Base-by-base conservation (phyloP, 2,113 vertebrate species). In the Pseudopodoces humilis region DNA sequence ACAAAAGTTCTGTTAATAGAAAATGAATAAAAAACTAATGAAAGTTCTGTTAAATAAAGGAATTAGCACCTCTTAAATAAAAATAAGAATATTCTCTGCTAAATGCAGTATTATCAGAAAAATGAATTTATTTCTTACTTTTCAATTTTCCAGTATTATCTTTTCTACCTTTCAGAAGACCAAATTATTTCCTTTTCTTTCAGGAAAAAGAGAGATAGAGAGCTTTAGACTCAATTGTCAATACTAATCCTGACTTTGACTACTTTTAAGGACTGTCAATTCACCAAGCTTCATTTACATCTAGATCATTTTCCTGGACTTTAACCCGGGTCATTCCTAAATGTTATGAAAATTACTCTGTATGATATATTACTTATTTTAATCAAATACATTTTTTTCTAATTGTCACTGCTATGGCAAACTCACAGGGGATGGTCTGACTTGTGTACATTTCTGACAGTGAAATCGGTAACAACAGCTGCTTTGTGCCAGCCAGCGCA, bases 381-480 rank as follows among this genome's bases (percentile, higher is more conserved):
- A 97, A 98, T 98, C 98, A 97, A 98, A 98, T 88, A 96, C 96
- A 65, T 6, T 98, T 97, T 98, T 97, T 97, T 87, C 97, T 98
- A 97, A 98, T 98, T 98, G 98, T 98, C 98, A 98, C 96, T 37
- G 93, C 78, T 95, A 97, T 91, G 90, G 97, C 96, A 98, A 98
- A 98, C 97, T 98, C 98, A 12, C 97, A 97, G 96, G 99, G 99
- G 98, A 98, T 97, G 98, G 98, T 98, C 98, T 98, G 99, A 99
- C 99, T 99, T 98, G 98, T 98, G 98, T 98, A 97, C 95, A 90
- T 98, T 98, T 98, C 98, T 99, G 99, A 99, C 99, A 99, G 99
- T 98, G 98, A 98, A 98, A 98, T 98, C 96, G 96, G 98, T 97
- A 97, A 97, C 98, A 98, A 98, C 99, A 99, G 98, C 99, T 99